Evolutionary conservation across 2,113 vertebrate genomes (phyloP), one percentile per base, ranked within the genome.

Genomic region (Sturnira hondurensis): DNA sequence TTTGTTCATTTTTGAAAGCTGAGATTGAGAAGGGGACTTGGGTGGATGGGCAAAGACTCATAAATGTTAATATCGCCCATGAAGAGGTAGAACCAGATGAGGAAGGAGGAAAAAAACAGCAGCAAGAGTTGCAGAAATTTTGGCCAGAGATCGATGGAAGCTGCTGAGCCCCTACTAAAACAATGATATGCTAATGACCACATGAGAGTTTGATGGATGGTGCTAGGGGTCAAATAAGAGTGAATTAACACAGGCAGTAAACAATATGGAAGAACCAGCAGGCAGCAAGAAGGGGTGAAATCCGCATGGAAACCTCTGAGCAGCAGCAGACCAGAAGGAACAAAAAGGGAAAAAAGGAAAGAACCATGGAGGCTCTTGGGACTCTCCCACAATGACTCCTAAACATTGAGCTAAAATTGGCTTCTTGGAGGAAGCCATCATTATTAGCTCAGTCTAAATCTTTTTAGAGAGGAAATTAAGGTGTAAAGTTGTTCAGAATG

Each of bases 151-250:
- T 90, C 33, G 41, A 90, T 54, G 11, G 93, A 85, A 84, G n/a
- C 73, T 50, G 3, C 28, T 52, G 94, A 19, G 41, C 91, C 92
- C 87, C 86, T 24, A 9, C 41, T 88, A 91, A 96, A 97, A 50
- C 86, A 94, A 80, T 95, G 56, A 94, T 45, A 65, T 43, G 47
- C 6, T 82, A 86, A 78, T 19, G 9, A 36, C 45, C 71, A 28
- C 2, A 13, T 45, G 61, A 94, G 92, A 91, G 92, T 68, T 70
- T 94, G 91, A 97, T 45, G 76, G 17, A 83, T 97, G 87, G 95
- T 50, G 13, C 38, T 36, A 88, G 76, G 96, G 87, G 61, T 93
- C 87, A 96, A 91, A 96, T 50, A 86, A 97, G 96, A 92, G 36
- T 91, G 36, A 43, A 74, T 91, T 86, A 90, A 89, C 93, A 82